Percentiles rank a stretch among this genome's conserved stretches.
Evolutionary conservation across 2,797 vertebrate genomes (phyloP).

Genomic region (Arrhamphus sclerolepis): DNA sequence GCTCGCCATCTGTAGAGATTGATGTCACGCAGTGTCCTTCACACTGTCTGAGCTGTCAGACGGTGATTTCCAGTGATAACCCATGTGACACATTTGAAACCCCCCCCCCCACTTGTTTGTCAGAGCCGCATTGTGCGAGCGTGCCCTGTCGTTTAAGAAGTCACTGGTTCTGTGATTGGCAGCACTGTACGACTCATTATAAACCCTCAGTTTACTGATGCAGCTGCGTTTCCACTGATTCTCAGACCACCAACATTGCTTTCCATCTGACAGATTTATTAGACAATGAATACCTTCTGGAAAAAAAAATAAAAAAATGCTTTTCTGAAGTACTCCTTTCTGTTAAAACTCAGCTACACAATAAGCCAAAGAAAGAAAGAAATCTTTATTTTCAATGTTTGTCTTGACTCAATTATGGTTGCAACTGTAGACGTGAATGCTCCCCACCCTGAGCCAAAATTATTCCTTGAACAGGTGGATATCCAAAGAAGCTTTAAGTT

Average conservation of each 20-base stretch:
- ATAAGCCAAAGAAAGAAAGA: background rate
- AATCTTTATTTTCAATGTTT: background rate
- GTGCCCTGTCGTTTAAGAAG: too few relatives aligned
- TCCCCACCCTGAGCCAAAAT: background rate
- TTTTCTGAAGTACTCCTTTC: too few relatives aligned
- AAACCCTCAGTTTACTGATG: too few relatives aligned
- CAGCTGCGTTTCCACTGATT: too few relatives aligned
- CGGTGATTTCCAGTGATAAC: background rate
- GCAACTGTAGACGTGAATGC: background rate
- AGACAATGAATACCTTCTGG: too few relatives aligned
- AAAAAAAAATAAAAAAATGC: too few relatives aligned
- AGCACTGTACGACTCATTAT: too few relatives aligned
- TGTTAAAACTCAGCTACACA: too few relatives aligned
- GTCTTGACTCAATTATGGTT: constrained; percentile 1
- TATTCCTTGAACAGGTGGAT: background rate
- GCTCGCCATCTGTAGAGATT: background rate
- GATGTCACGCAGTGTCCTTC: background rate
- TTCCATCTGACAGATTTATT: too few relatives aligned
- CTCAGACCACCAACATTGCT: too few relatives aligned
- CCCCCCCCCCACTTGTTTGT: background rate
- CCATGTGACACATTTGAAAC: background rate
- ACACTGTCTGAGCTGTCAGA: constrained; percentile 3
- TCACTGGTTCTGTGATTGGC: too few relatives aligned
- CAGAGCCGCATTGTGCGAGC: too few relatives aligned
- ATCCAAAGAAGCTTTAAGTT: constrained; percentile 2